Evolutionary conservation across 2,797 vertebrate genomes (phyloP).

Genomic region (Ceyx erithaca): DNA sequence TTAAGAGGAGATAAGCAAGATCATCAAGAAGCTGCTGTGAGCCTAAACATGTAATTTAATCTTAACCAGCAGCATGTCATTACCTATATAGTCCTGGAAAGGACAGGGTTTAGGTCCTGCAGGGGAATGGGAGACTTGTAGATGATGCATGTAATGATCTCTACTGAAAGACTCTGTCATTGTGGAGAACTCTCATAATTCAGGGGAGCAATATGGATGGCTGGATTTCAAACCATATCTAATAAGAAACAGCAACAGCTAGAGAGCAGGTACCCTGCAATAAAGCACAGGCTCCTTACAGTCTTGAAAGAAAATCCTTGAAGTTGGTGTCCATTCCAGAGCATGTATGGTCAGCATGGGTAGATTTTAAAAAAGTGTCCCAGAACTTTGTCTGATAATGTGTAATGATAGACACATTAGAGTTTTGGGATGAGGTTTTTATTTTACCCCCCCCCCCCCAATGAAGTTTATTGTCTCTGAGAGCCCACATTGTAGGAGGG

Average conservation of each 20-base stretch:
- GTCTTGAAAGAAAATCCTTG: background rate
- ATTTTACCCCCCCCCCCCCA: background rate
- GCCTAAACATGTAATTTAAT: background rate
- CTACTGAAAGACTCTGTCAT: background rate
- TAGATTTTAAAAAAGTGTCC: background rate
- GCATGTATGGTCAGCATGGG: background rate
- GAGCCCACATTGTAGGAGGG: background rate
- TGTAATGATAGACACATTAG: background rate
- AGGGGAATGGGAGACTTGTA: background rate
- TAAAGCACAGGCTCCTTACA: background rate
- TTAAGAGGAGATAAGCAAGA: background rate
- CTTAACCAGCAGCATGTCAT: background rate
- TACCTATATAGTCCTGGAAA: background rate
- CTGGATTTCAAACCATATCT: background rate
- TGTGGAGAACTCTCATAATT: background rate
- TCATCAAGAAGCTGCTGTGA: background rate
- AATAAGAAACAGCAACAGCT: background rate
- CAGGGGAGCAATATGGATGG: background rate
- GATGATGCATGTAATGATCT: background rate
- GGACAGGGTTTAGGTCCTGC: background rate
- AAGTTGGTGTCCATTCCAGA: background rate
- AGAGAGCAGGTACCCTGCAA: background rate
- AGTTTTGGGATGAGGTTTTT: background rate
- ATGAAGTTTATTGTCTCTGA: constrained; percentile 31
- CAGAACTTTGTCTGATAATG: background rate